Conservation (phyloP, 2,888 invertebrate species). For the Drosophila atroscutellata region DNA sequence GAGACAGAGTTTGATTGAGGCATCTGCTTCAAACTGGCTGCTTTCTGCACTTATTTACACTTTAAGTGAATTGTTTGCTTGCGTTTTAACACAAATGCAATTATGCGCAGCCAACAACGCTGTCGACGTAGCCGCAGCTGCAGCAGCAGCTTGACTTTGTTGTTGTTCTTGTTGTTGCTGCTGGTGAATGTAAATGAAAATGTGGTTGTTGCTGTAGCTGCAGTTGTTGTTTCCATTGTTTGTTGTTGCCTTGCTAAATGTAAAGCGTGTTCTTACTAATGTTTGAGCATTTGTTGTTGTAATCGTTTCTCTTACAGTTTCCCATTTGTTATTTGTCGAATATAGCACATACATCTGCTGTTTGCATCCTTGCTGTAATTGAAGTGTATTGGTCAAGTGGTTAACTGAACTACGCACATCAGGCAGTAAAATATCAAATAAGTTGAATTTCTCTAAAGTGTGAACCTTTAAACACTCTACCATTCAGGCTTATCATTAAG, state of each 20-base stretch:
- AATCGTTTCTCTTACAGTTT: constrained; percentile 39
- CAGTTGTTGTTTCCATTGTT: constrained; percentile 28
- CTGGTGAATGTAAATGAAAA: constrained; percentile 17
- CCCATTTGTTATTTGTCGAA: constrained; percentile 36
- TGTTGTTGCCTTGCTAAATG: constrained; percentile 34
- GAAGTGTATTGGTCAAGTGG: constrained; percentile 36
- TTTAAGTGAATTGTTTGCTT: constrained; percentile 80
- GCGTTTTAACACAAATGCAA: constrained; percentile 81
- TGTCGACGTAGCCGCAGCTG: constrained; percentile 26
- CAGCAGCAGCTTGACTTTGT: constrained; percentile 4
- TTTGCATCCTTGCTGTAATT: constrained; percentile 34
- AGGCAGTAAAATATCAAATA: not conserved
- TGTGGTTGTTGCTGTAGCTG: not conserved
- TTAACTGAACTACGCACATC: constrained; percentile 2
- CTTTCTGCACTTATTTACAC: constrained; percentile 73
- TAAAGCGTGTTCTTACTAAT: constrained; percentile 59
- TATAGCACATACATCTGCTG: not conserved
- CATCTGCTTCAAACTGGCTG: constrained; percentile 43
- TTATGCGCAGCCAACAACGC: constrained; percentile 65
- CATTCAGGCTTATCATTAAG: constrained; percentile 4
- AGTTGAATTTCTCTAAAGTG: not conserved
- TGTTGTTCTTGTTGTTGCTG: constrained; percentile 9
- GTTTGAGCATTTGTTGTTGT: constrained; percentile 58
- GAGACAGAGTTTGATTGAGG: constrained; percentile 28
- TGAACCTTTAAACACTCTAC: not conserved